phyloP scores from a whole-genome alignment of 2,113 vertebrate species.

The Larimichthys crocea region DNA sequence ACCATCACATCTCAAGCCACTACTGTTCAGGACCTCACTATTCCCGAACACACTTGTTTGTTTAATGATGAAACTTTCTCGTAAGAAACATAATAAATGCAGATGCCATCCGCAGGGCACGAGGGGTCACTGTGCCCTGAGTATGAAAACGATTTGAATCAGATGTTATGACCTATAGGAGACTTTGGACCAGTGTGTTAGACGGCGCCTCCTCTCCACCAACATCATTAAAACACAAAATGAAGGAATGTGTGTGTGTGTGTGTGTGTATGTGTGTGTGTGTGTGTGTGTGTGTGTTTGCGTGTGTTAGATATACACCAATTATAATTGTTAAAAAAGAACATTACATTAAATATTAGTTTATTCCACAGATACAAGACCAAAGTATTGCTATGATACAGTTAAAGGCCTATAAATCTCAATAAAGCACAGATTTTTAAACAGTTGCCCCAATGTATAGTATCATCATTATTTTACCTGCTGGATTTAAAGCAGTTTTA shows the following conservation, averaged over 20 bases:
- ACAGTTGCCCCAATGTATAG: not conserved
- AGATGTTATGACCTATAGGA: no score
- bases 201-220: no score
- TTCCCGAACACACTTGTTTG: no score
- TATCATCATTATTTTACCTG: not conserved
- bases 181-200: no score
- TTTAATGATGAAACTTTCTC: no score
- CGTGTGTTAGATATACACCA: not conserved
- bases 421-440: slow-evolving; percentile 17
- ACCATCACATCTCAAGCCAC: not conserved
- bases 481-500: not conserved
- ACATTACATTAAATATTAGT: slow-evolving; percentile 46
- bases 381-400: slow-evolving; percentile 59
- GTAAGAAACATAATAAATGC: no score
- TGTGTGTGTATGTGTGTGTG: no score
- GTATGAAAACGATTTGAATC: not conserved
- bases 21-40: not conserved
- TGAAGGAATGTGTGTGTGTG: no score
- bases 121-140: not conserved
- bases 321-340: not conserved
- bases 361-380: slow-evolving; percentile 55
- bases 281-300: no score
- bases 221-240: no score
- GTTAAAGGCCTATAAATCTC: slow-evolving; percentile 28
- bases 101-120: no score